A percentile compares a stretch with the other conserved stretches of the same genome.
Evolutionary conservation across 2,113 vertebrate species (phyloP).

Genomic region (Laterallus jamaicensis): DNA sequence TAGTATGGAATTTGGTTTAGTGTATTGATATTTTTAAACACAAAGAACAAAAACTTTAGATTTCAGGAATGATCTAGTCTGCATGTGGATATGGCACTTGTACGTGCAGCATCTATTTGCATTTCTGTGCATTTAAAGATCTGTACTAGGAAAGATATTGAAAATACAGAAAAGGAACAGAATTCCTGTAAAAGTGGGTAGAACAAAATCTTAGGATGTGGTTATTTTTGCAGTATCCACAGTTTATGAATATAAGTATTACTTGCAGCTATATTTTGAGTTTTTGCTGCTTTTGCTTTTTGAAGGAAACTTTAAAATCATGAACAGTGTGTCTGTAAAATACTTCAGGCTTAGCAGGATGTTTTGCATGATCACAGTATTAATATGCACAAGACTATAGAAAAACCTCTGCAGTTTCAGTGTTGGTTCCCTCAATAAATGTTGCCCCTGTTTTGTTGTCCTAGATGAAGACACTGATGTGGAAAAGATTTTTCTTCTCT

Average conservation of each 20-base stretch:
- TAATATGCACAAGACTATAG: neutral
- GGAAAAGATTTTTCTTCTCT: neutral
- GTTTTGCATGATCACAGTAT: neutral
- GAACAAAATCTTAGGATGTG: neutral
- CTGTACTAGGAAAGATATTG: neutral
- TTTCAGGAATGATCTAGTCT: neutral
- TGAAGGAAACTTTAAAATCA: neutral
- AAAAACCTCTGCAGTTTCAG: neutral
- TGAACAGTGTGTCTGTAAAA: neutral
- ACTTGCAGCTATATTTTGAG: neutral
- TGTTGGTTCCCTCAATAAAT: neutral
- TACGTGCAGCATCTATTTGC: neutral
- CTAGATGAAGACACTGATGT: constrained; percentile 2
- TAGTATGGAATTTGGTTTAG: neutral
- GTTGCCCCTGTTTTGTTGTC: neutral
- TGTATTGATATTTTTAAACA: neutral
- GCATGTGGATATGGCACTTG: neutral
- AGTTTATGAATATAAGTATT: neutral
- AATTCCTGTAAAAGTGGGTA: neutral
- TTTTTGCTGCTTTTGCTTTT: neutral
- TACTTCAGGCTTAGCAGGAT: neutral
- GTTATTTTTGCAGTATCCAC: neutral
- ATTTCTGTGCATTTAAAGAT: neutral
- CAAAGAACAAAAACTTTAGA: neutral
- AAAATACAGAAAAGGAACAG: neutral